Conservation (phyloP, 2,113 vertebrate species). For the Herpailurus yagouaroundi region DNA sequence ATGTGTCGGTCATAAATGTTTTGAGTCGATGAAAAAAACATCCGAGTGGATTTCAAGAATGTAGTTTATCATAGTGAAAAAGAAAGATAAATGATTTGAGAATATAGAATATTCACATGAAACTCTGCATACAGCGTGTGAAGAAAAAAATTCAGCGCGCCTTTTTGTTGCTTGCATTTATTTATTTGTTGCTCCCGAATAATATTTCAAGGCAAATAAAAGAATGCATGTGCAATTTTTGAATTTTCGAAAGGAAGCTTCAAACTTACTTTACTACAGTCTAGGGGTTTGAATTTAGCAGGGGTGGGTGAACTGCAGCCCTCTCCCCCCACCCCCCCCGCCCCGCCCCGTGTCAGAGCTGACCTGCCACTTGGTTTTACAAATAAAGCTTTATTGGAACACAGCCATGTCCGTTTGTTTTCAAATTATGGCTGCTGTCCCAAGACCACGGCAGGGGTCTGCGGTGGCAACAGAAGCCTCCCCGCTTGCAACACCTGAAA, state of each 20-base stretch:
- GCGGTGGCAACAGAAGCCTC: background rate
- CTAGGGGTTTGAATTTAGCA: background rate
- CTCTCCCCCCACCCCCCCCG: too few species aligned
- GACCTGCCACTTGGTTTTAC: background rate
- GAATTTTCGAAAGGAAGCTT: background rate
- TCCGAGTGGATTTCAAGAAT: background rate
- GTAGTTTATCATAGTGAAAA: background rate
- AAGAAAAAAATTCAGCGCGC: background rate
- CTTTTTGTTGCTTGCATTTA: background rate
- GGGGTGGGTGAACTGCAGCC: background rate
- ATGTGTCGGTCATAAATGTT: background rate
- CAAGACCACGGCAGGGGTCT: too few species aligned
- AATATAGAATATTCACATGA: background rate
- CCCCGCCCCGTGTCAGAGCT: background rate
- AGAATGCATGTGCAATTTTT: background rate
- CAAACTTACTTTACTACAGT: background rate
- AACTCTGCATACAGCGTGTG: background rate
- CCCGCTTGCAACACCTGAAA: background rate
- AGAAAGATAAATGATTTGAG: background rate
- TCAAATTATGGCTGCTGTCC: background rate
- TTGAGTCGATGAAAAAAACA: background rate
- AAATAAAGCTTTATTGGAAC: conserved; percentile 3
- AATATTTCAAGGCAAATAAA: background rate
- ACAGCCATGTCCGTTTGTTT: background rate
- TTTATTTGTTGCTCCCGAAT: background rate